Percentiles rank a stretch among this genome's conserved stretches.
These are phyloP conservation scores for Abscondita cerata DNA, from an alignment of 2,888 invertebrate genomes.

Conservation along the genomic window DNA sequence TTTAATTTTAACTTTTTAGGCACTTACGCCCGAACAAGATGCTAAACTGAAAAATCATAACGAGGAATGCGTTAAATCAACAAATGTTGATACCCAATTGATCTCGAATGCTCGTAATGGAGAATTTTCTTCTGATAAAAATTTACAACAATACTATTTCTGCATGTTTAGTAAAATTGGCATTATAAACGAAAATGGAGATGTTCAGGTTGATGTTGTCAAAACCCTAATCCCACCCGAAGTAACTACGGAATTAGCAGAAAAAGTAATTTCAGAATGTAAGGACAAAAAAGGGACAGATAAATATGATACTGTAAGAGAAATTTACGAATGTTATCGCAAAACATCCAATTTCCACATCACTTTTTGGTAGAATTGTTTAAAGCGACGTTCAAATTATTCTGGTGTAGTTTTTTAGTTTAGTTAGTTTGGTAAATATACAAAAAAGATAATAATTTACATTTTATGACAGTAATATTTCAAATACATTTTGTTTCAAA, in stretches of 20 bases:
- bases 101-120: constrained; percentile 57
- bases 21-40: constrained; percentile 43
- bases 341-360: constrained; percentile 18
- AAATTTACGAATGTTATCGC: constrained; percentile 39
- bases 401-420: no score
- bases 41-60: constrained; percentile 40
- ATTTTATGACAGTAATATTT: no score
- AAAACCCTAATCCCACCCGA: constrained; percentile 58
- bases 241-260: constrained; percentile 55
- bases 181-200: constrained; percentile 55
- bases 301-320: constrained; percentile 31
- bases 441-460: no score
- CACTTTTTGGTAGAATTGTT: background rate
- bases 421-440: no score
- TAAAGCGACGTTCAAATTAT: no score
- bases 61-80: constrained; percentile 47
- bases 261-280: constrained; percentile 58
- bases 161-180: constrained; percentile 60
- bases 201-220: constrained; percentile 52
- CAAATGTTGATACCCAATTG: constrained; percentile 51
- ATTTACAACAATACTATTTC: constrained; percentile 43
- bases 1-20: constrained; percentile 15
- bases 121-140: constrained; percentile 46
- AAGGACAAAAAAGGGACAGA: constrained; percentile 57
- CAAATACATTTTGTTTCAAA: no score